Percentiles rank a stretch among this genome's conserved stretches.
Conservation (phyloP, 2,797 vertebrate genomes). For the Thamnophis elegans region DNA sequence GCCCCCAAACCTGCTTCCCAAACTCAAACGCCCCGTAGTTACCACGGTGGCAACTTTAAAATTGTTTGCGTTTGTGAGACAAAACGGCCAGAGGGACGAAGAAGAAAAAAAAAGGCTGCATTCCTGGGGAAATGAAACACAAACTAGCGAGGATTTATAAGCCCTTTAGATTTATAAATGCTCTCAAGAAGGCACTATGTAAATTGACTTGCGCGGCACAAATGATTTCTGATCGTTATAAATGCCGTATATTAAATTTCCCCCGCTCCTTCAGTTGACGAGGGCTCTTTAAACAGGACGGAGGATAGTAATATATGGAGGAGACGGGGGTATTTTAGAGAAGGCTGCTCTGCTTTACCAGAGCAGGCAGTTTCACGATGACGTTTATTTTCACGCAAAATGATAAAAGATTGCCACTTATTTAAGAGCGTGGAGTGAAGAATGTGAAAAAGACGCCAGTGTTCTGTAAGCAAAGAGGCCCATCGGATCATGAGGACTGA, state of each 20-base stretch:
- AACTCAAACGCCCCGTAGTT: conserved; percentile 30
- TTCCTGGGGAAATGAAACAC: conserved; percentile 55
- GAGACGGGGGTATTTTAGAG: conserved; percentile 65
- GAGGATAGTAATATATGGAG: conserved; percentile 53
- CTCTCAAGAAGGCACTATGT: conserved; percentile 62
- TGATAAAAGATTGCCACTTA: neutral
- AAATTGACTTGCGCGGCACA: conserved; percentile 67
- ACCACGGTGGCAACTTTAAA: neutral
- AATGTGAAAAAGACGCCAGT: neutral
- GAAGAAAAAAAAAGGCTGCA: neutral
- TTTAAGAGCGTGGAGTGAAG: conserved; percentile 33
- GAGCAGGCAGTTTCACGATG: conserved; percentile 47
- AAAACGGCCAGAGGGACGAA: neutral
- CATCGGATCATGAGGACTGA: conserved; percentile 39
- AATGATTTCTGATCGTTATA: conserved; percentile 70
- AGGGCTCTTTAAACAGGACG: conserved; percentile 56
- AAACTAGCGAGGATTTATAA: conserved; percentile 66
- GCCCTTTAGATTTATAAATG: conserved; percentile 67
- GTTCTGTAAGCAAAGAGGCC: conserved; percentile 19
- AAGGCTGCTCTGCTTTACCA: conserved; percentile 52
- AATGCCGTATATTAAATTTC: conserved; percentile 66
- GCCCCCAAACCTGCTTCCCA: neutral
- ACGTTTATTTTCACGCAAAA: conserved; percentile 54
- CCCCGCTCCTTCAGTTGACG: conserved; percentile 53
- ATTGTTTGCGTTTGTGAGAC: conserved; percentile 28